These are phyloP conservation scores for Palythoa grandiflora DNA, from an alignment of 92 coral and sea anemone genomes.

Conservation along the genomic window DNA sequence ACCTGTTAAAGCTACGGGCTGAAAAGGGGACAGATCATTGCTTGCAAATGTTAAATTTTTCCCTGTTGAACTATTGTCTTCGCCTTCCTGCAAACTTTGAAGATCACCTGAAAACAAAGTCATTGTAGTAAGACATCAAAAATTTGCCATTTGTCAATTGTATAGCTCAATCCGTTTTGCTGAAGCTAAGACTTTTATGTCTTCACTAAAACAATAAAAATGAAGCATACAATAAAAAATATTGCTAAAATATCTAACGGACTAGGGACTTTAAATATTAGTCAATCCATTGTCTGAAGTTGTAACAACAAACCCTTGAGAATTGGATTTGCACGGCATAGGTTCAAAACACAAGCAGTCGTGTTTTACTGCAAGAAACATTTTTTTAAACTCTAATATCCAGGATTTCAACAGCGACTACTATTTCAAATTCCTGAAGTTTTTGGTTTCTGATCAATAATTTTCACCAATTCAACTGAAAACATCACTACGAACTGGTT, in stretches of 20 bases:
- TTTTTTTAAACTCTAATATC: background rate
- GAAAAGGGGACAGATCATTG: slow-evolving; percentile 89
- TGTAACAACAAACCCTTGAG: background rate
- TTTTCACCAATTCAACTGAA: background rate
- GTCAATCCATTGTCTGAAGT: background rate
- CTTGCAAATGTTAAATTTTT: slow-evolving; percentile 93
- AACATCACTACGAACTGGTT: background rate
- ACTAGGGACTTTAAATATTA: background rate
- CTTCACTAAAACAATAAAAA: background rate
- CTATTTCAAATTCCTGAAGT: background rate
- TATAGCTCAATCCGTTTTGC: background rate
- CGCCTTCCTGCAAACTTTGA: slow-evolving; percentile 63
- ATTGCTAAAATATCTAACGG: too few relatives aligned
- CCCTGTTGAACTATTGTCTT: slow-evolving; percentile 79
- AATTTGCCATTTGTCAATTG: background rate
- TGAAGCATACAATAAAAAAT: background rate
- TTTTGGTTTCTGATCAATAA: background rate
- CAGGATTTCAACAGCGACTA: background rate
- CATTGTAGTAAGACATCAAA: background rate
- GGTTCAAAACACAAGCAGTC: background rate
- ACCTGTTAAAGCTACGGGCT: slow-evolving; percentile 82
- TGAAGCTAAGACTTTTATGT: background rate
- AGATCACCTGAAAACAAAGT: slow-evolving; percentile 73
- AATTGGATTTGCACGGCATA: background rate
- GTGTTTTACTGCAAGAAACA: background rate